Percentiles rank a stretch among this genome's conserved stretches.
These are phyloP conservation scores for Sialia sialis DNA, from an alignment of 2,113 vertebrate species.

Conservation along the genomic window DNA sequence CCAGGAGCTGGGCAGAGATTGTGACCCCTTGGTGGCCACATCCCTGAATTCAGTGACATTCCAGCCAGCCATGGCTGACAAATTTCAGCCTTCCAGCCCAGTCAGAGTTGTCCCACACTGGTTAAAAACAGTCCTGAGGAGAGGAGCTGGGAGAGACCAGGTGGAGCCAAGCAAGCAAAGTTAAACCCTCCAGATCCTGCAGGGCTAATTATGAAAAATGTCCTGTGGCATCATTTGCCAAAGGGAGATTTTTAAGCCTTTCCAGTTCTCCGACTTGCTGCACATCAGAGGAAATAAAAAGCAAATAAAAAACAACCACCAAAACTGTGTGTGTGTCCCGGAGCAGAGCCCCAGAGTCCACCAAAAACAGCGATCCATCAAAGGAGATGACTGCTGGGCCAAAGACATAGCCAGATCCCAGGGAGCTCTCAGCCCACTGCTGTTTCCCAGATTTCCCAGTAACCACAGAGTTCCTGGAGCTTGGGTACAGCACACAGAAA, in stretches of 20 bases:
- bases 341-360: background rate
- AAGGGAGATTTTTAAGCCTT: background rate
- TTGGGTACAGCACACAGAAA: background rate
- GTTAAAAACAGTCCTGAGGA: background rate
- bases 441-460: background rate
- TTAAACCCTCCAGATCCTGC: background rate
- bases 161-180: background rate
- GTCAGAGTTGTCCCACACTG: rapidly evolving
- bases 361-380: background rate
- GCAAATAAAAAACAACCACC: background rate
- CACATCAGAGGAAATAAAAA: background rate
- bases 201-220: background rate
- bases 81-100: background rate
- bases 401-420: background rate
- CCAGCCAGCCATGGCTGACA: background rate
- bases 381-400: background rate
- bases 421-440: background rate
- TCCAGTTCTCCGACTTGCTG: background rate
- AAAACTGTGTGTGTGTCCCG: background rate
- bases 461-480: background rate
- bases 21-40: background rate
- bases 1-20: background rate
- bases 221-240: background rate
- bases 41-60: background rate
- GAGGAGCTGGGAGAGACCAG: background rate